These are phyloP conservation scores for Reinhardtius hippoglossoides DNA, from an alignment of 2,113 vertebrate genomes.

Conservation along the genomic window DNA sequence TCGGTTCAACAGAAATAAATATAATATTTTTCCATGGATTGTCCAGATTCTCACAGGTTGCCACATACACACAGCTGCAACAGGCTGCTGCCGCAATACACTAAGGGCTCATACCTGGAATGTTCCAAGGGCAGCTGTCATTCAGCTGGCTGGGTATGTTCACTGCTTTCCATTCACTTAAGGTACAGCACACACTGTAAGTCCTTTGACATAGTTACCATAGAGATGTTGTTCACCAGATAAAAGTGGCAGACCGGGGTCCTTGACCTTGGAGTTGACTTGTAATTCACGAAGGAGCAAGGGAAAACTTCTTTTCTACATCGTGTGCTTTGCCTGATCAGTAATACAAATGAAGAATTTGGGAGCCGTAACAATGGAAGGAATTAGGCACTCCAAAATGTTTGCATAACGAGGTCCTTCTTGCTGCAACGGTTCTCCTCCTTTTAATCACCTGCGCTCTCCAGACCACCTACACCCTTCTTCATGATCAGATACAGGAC, in stretches of 20 bases:
- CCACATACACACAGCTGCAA: not conserved
- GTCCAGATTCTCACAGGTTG: not conserved
- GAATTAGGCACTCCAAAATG: slow-evolving; percentile 82
- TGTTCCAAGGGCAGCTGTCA: slow-evolving; percentile 67
- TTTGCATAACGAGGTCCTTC: slow-evolving; percentile 85
- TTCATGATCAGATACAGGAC: slow-evolving; percentile 84
- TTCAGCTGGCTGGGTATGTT: slow-evolving; percentile 55
- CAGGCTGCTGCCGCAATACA: slow-evolving; percentile 24
- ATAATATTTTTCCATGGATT: not conserved
- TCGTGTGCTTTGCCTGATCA: slow-evolving; percentile 63
- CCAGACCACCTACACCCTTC: slow-evolving; percentile 87
- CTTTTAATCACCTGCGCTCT: slow-evolving; percentile 86
- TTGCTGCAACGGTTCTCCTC: slow-evolving; percentile 73
- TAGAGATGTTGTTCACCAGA: slow-evolving; percentile 71
- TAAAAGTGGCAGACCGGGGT: slow-evolving; percentile 64
- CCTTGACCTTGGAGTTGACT: slow-evolving; percentile 76
- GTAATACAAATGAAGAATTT: slow-evolving; percentile 80
- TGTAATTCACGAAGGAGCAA: slow-evolving; percentile 63
- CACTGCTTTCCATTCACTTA: slow-evolving; percentile 55
- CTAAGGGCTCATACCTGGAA: slow-evolving; percentile 38
- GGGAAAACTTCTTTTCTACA: slow-evolving; percentile 58
- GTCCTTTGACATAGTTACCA: slow-evolving; percentile 76
- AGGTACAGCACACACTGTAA: slow-evolving; percentile 38
- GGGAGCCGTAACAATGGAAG: slow-evolving; percentile 70
- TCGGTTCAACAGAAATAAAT: not conserved